Evolutionary conservation across 1,140 invertebrate genomes (phyloP), one percentile per base, ranked within the genome.

Genomic region (Rhysida immarginata): DNA sequence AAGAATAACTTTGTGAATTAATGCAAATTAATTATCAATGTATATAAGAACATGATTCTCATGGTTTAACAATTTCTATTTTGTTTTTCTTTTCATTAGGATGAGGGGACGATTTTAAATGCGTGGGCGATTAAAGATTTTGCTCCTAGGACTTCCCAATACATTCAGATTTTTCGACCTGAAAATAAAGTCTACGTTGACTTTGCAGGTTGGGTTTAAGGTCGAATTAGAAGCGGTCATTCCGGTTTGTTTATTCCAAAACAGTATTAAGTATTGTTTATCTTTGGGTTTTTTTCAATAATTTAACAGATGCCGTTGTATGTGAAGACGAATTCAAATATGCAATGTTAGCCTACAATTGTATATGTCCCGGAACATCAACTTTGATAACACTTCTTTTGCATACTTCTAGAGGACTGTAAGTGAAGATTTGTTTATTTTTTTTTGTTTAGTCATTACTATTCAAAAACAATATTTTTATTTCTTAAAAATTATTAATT

Each of bases 101-200:
- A 98, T 68, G 89, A 96, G 68, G 93, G 96, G 68, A 97, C 93
- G 2, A 96, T 98, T 61, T 75, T 97, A 45, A 78, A 94, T 59
- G 96, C 93, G 14, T 98, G 94, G 94, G 94, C 95, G 2, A 90
- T 98, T 13, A 94, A 96, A 70, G 95, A 98, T 71, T 97, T 95
- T 71, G 92, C 93, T 0, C 94, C 93, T 23, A 81, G 80, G 62
- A 91, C 96, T 55, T 88, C 90, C 24, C 93, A 97, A 73, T 97
- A 96, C 71, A 92, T 98, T 48, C 95, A 98, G 73, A 94, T 98
- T 60, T 97, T 96, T 75, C 77, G 92, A 67, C 90, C 93, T 29
- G 94, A 98, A 73, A 96, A 96, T 68, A 97, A 97, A 69, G 78
- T 97, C 57, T 94, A 98, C 74, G 93, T 98, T 21, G 92, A 96